These are phyloP conservation scores for Catocala fraxini DNA, from an alignment of 2,888 invertebrate species.

Conservation along the genomic window DNA sequence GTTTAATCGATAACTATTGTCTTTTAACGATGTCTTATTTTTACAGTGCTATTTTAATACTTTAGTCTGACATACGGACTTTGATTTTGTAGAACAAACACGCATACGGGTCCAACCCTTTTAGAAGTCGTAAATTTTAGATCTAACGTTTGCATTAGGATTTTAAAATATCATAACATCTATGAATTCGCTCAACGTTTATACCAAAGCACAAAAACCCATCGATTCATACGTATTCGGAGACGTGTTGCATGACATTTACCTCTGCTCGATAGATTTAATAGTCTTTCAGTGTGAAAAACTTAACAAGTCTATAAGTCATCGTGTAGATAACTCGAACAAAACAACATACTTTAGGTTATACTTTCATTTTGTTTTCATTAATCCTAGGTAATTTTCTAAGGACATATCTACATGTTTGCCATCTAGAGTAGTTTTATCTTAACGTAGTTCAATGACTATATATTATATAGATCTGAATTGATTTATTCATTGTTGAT, in stretches of 20 bases:
- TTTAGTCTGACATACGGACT: constrained; percentile 64
- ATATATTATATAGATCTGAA: constrained; percentile 73
- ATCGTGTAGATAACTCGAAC: constrained; percentile 60
- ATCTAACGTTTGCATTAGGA: constrained; percentile 84
- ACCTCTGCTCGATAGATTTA: constrained; percentile 81
- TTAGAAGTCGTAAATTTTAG: constrained; percentile 83
- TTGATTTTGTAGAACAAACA: constrained; percentile 79
- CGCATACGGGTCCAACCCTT: constrained; percentile 87
- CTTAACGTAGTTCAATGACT: constrained; percentile 56
- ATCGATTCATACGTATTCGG: constrained; percentile 84
- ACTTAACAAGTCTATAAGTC: constrained; percentile 82
- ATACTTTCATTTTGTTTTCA: constrained; percentile 52
- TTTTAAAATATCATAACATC: constrained; percentile 81
- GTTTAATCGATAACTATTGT: constrained; percentile 67
- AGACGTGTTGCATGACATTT: constrained; percentile 80
- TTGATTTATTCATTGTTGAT: constrained; percentile 53
- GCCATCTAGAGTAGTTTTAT: constrained; percentile 71
- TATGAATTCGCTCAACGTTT: constrained; percentile 86
- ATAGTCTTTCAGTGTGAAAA: constrained; percentile 85
- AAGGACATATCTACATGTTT: constrained; percentile 70
- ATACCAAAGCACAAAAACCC: constrained; percentile 88
- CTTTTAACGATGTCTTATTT: constrained; percentile 69
- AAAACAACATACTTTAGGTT: constrained; percentile 50
- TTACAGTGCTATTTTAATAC: constrained; percentile 74
- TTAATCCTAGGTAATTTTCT: constrained; percentile 57